A percentile compares a stretch with the other conserved stretches of the same genome.
Evolutionary conservation across 2,797 vertebrate genomes (phyloP).

Genomic region (Eidolon dupreanum): DNA sequence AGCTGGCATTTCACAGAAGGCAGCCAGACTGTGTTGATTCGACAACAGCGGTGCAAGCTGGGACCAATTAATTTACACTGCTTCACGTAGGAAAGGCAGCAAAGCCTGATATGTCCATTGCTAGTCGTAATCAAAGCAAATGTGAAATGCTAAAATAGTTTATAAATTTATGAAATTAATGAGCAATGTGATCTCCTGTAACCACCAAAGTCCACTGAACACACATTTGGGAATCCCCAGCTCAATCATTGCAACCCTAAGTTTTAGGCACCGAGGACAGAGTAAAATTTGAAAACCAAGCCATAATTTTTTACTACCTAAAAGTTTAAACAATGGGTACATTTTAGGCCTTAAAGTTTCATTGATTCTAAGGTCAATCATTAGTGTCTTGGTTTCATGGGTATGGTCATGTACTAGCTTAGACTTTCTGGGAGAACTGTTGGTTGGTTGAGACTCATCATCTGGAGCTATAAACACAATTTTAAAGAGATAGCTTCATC

Average conservation of each 20-base stretch:
- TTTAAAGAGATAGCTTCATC: background rate
- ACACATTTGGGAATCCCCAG: background rate
- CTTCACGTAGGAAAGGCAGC: background rate
- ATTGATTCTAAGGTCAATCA: background rate
- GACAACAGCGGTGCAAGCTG: slow-evolving; percentile 67
- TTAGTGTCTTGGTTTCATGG: background rate
- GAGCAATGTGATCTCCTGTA: background rate
- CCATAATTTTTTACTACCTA: background rate
- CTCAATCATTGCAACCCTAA: background rate
- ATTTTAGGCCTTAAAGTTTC: background rate
- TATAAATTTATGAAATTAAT: background rate
- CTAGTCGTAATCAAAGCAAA: slow-evolving; percentile 27
- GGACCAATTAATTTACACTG: slow-evolving; percentile 58
- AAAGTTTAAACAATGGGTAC: background rate
- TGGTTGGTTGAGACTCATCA: background rate
- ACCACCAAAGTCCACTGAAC: background rate
- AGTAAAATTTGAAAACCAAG: background rate
- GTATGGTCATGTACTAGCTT: background rate
- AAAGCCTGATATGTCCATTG: background rate
- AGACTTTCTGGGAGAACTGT: background rate
- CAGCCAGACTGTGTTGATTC: slow-evolving; percentile 50
- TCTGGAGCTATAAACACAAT: background rate
- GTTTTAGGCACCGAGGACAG: background rate
- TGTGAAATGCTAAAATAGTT: background rate
- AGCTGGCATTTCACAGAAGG: slow-evolving; percentile 75